phyloP scores from a whole-genome alignment of 2,113 vertebrate species.

The Poicephalus meyeri region DNA sequence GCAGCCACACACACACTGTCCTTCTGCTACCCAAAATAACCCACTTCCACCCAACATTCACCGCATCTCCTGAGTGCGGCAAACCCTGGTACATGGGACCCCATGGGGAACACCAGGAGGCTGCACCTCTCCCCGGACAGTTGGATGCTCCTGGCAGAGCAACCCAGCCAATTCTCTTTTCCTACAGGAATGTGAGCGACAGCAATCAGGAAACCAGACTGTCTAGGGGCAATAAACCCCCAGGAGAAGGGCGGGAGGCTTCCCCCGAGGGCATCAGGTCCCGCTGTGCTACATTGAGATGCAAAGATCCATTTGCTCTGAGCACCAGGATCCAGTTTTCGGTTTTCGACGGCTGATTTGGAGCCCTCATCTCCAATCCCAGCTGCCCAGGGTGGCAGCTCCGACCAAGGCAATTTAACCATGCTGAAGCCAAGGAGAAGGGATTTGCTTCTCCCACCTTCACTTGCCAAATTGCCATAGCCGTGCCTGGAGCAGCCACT shows the following conservation, averaged over 20 bases:
- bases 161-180: constrained; percentile 31
- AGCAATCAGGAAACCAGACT: constrained; percentile 72
- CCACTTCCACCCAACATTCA: rapidly evolving
- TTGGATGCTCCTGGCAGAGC: background rate
- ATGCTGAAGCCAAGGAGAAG: rapidly evolving
- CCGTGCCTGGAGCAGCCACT: background rate
- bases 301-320: constrained; percentile 30
- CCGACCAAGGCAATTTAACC: background rate
- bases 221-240: constrained; percentile 73
- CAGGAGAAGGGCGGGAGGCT: constrained; percentile 6
- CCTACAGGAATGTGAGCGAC: constrained; percentile 60
- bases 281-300: constrained; percentile 56
- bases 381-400: rapidly evolving
- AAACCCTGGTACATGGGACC: rapidly evolving
- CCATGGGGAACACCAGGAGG: rapidly evolving
- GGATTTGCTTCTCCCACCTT: background rate
- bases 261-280: background rate
- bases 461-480: rapidly evolving
- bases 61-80: rapidly evolving
- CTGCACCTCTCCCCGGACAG: rapidly evolving
- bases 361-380: background rate
- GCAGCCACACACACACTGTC: rapidly evolving
- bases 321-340: background rate
- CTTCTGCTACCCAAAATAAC: background rate
- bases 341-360: background rate